A percentile compares a stretch with the other conserved stretches of the same genome.
These are phyloP conservation scores for Dinothrombium tinctorium DNA, from an alignment of 1,140 invertebrate species.

Conservation along the genomic window DNA sequence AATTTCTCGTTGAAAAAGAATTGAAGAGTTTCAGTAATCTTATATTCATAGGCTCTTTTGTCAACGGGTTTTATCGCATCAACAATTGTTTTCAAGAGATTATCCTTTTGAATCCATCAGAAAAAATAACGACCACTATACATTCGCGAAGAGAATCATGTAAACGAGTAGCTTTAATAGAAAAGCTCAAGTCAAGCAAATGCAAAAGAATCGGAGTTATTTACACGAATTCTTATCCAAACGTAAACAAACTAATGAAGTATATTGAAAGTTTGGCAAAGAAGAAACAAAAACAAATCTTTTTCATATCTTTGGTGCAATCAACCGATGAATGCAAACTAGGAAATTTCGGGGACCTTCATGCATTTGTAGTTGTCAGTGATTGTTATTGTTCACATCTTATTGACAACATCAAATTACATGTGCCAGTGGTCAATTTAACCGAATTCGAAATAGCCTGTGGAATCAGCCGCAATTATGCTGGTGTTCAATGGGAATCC, in stretches of 20 bases:
- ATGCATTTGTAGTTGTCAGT: background rate
- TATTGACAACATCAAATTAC: background rate
- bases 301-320: background rate
- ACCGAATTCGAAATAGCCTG: background rate
- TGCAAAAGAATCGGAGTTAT: background rate
- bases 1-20: too few relatives aligned
- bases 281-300: constrained; percentile 1
- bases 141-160: background rate
- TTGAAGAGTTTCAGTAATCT: too few relatives aligned
- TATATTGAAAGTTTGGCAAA: background rate
- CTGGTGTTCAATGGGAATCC: background rate
- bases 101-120: too few relatives aligned
- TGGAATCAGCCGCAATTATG: background rate
- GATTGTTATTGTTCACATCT: background rate
- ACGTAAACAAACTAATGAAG: background rate
- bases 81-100: too few relatives aligned
- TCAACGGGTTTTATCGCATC: too few relatives aligned
- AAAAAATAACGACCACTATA: too few relatives aligned
- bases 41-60: too few relatives aligned
- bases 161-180: background rate
- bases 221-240: background rate
- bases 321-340: constrained; percentile 1
- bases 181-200: background rate
- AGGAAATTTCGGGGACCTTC: background rate
- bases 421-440: background rate